Conservation (phyloP, 2,113 vertebrate species). For the Oxygymnocypris stewartii region DNA sequence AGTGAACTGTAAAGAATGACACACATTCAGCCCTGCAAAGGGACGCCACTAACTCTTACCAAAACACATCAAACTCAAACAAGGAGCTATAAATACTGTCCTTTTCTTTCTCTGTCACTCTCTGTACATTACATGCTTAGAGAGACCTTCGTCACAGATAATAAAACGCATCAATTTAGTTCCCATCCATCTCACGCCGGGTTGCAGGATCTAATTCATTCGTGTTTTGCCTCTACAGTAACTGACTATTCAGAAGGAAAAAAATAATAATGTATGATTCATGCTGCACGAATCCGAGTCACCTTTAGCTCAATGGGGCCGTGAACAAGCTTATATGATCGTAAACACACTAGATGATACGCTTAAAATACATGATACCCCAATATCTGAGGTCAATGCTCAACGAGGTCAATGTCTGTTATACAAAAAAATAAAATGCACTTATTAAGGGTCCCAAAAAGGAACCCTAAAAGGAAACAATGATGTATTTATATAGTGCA, state of each 20-base stretch:
- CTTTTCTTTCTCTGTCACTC: background rate
- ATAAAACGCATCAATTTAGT: background rate
- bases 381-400: background rate
- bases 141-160: background rate
- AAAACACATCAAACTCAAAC: background rate
- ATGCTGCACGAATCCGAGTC: constrained; percentile 43
- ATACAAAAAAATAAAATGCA: background rate
- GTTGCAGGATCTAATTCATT: constrained; percentile 4
- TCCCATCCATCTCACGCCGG: background rate
- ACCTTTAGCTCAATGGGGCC: constrained; percentile 39
- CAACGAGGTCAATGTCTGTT: background rate
- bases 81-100: background rate
- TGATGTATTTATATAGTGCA: background rate
- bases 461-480: background rate
- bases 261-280: constrained; percentile 53
- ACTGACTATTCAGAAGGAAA: constrained; percentile 59
- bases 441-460: background rate
- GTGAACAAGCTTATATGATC: constrained; percentile 35
- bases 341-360: background rate
- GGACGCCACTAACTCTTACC: background rate
- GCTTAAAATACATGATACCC: background rate
- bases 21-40: constrained; percentile 66
- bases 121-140: background rate
- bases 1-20: constrained; percentile 68
- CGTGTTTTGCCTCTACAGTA: constrained; percentile 29